Base-by-base conservation (phyloP, 2,113 vertebrate species). In the Cathartes aura region DNA sequence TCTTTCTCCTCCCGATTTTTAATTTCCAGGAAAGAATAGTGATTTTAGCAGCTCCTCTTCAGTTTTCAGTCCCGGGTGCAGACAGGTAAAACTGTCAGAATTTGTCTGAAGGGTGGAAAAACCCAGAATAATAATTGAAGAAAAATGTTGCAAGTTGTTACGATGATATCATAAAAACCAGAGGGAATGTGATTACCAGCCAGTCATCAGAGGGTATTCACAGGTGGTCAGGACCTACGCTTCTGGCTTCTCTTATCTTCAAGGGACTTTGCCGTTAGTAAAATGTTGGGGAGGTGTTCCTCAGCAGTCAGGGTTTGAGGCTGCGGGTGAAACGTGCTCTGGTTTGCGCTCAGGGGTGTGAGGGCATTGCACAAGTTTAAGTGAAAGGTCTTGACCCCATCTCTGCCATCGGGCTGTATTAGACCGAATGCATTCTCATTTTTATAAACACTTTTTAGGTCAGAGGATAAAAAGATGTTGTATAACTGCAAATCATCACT, bases 401-500 rank as follows among this genome's bases (percentile, higher is more conserved):
- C 16, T 26, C 42, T 66, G 71, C 40, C 45, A 1, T 21, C 2
- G 2, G 36, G 38, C 45, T 21, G 55, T 36, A 7, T 36, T 8
- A 21, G 17, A 14, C 55, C 24, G 16, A 36, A 9, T 1, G 5
- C n/a, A 8, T 17, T 14, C 43, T 56, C 24, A 4, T 50, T n/a
- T 93, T 48, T 7, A 7, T 6, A 18, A 45, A 50, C 6, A 30
- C 21, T 53, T n/a, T 66, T 22, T 23, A 22, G 73, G 21, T 29
- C 62, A 17, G 43, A 21, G 32, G 52, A 15, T 29, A 24, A n/a
- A 20, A 48, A n/a, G 20, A 6, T 6, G n/a, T 3, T 11, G 23
- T 34, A 2, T 22, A 36, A 20, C 32, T 29, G 23, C 32, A 4
- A 6, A 13, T 42, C 5, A 3, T 8, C 26, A 0, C 80, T 18